These are phyloP conservation scores for Polyommatus iphigenia DNA, from an alignment of 2,888 invertebrate species.

Conservation along the genomic window DNA sequence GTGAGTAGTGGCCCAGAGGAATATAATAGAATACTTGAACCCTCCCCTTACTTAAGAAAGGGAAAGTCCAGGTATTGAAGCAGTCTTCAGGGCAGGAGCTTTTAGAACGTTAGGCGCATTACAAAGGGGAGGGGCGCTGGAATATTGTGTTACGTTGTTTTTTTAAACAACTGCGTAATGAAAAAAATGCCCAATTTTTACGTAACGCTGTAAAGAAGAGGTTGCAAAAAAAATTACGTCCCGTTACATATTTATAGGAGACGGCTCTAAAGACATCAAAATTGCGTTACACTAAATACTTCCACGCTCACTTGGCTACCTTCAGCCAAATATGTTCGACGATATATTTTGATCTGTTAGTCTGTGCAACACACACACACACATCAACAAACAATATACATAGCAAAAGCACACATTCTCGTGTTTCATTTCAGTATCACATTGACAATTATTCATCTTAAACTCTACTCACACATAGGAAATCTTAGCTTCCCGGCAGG, in stretches of 20 bases:
- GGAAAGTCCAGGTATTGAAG: too few species aligned
- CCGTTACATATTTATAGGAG: not conserved
- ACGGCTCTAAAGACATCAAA: not conserved
- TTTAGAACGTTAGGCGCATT: not conserved
- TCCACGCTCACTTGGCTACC: not conserved
- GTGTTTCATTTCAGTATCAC: not conserved
- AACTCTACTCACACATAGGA: conserved; percentile 21
- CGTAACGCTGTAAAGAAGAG: too few species aligned
- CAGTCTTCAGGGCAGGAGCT: not conserved
- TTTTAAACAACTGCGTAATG: too few species aligned
- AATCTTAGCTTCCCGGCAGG: conserved; percentile 39
- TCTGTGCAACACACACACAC: conserved; percentile 33
- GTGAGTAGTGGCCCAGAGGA: not conserved
- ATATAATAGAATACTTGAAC: too few species aligned
- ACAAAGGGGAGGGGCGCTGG: not conserved
- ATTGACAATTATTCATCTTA: not conserved
- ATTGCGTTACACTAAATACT: too few species aligned
- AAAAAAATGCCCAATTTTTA: too few species aligned
- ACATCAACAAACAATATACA: conserved; percentile 29
- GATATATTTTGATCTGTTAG: conserved; percentile 19
- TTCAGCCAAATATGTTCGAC: not conserved
- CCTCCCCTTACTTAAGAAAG: too few species aligned
- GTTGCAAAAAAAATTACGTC: too few species aligned
- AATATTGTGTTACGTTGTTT: too few species aligned
- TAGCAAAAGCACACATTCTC: not conserved